Percentiles rank a stretch among this genome's conserved stretches.
These are phyloP conservation scores for Apistogramma diplotaenia DNA, from an alignment of 2,113 vertebrate species.

Conservation along the genomic window DNA sequence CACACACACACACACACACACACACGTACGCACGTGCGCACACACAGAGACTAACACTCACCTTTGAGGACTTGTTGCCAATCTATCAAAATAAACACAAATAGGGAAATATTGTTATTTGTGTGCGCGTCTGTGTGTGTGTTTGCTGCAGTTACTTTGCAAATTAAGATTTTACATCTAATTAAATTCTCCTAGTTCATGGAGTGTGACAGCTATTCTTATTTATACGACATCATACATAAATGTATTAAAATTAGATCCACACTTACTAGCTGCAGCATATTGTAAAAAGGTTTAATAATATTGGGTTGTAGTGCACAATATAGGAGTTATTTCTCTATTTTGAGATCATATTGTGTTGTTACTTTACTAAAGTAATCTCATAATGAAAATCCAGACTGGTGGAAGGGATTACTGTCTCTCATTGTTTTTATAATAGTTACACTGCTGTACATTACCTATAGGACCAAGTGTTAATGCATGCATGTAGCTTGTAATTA, in stretches of 20 bases:
- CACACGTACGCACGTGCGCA: conserved; percentile 1
- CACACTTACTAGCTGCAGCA: neutral
- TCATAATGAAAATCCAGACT: too few relatives aligned
- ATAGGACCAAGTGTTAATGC: neutral
- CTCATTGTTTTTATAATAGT: neutral
- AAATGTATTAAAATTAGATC: neutral
- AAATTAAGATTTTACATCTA: neutral
- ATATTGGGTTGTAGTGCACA: neutral
- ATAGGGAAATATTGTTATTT: neutral
- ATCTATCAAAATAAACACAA: conserved; percentile 2
- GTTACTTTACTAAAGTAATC: too few relatives aligned
- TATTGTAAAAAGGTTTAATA: neutral
- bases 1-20: neutral
- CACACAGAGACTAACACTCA: neutral
- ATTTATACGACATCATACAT: neutral
- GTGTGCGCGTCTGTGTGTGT: neutral
- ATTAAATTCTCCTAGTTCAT: neutral
- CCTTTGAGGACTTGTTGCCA: neutral
- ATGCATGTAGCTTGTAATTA: conserved; percentile 45
- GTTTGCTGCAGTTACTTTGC: neutral
- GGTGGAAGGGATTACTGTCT: too few relatives aligned
- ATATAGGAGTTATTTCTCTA: neutral
- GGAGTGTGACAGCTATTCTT: neutral
- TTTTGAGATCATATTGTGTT: neutral
- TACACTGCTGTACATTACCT: neutral